Base-by-base conservation (phyloP, 2,888 invertebrate genomes). In the Copidosoma aretas region DNA sequence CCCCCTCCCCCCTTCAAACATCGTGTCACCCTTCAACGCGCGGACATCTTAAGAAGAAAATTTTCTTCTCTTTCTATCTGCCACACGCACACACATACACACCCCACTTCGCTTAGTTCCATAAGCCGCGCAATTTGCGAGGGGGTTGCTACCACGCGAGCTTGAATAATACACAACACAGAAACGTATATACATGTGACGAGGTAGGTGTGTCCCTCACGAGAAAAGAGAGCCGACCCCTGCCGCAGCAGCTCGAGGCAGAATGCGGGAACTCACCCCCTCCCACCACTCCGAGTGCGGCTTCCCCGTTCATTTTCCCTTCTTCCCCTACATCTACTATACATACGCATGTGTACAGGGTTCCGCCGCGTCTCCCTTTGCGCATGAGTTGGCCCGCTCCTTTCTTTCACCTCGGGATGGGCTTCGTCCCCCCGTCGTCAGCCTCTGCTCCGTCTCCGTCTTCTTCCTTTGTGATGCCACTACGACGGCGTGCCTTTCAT, bases 131-230 rank as follows among this genome's bases (percentile, higher is more conserved):
- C 32, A 32, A 32, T 32, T 32, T 8, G 32, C 32, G 32, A 32
- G 32, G 32, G 32, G 32, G 32, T 32, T 32, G 8, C 32, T 32
- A 32, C 32, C 8, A 32, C 8, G 8, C 32, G 32, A 32, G 32
- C 32, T 8, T 32, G 32, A 32, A 32, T 32, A 32, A 32, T 32
- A 8, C 8, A 32, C 8, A 32, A 32, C 32, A 32, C 32, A 32
- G 8, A 32, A 8, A 32, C 8, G 8, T 32, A 32, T 32, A 8
- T 32, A 32, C 8, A 8, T 32, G 39, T n/a, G 21, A 56, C 39
- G 54, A 25, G 62, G 66, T 70, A 70, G 69, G 65, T 70, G 67
- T 70, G 72, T 71, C 59, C 68, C 63, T 54, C 68, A 58, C 51
- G 54, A n/a, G 46, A 49, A 32, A 46, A 63, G 49, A 41, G 25